Base-by-base conservation (phyloP, 1,140 invertebrate genomes). In the Muscidifurax raptorellus region DNA sequence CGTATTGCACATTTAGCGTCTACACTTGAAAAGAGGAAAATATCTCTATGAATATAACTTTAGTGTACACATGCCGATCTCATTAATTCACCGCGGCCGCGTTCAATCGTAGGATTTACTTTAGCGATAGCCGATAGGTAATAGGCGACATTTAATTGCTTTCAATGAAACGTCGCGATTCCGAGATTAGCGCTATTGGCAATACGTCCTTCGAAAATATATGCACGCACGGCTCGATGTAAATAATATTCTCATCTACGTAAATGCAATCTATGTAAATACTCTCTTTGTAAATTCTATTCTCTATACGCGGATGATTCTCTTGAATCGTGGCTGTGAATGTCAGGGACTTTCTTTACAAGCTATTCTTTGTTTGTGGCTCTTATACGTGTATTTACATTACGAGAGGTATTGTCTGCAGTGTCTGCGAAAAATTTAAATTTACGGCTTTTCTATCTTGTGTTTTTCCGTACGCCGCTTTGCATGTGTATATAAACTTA, bases 231-330 rank as follows among this genome's bases (percentile, higher is more conserved):
- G 4, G 6, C 69, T 13, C 69, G 69, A 72, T 72, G 69, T 72
- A 72, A 72, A 72, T 72, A 32, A 72, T n/a, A n/a, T 72, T 72
- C 28, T 72, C 69, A 66, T 66, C n/a, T 4, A 18, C 22, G n/a
- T n/a, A n/a, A n/a, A n/a, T n/a, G n/a, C n/a, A n/a, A n/a, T n/a
- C n/a, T n/a, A n/a, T n/a, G n/a, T n/a, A n/a, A n/a, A n/a, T n/a
- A n/a, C n/a, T n/a, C n/a, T n/a, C n/a, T n/a, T n/a, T n/a, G n/a
- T n/a, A n/a, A n/a, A n/a, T n/a, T n/a, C n/a, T n/a, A n/a, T n/a
- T n/a, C n/a, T n/a, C n/a, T n/a, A n/a, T n/a, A n/a, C n/a, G n/a
- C n/a, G n/a, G n/a, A n/a, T n/a, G n/a, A n/a, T n/a, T n/a, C n/a
- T n/a, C n/a, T n/a, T n/a, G n/a, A n/a, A n/a, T n/a, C 59, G 59